Percentiles rank a stretch among this genome's conserved stretches.
Evolutionary conservation across 2,888 invertebrate species (phyloP).

Genomic region (Amphipoea lucens): DNA sequence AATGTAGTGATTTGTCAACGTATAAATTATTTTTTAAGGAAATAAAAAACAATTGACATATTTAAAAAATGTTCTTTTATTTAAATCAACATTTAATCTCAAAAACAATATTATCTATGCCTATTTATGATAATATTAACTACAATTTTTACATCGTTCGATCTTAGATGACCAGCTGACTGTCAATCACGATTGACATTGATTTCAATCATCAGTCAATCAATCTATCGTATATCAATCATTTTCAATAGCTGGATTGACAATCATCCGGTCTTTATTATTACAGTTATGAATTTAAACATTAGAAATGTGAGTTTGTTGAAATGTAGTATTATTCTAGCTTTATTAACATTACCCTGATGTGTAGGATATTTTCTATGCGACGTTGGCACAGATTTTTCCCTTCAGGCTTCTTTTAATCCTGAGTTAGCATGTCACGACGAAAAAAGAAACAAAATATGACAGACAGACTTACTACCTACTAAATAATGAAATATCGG

Average conservation of each 20-base stretch:
- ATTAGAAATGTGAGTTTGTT: slow-evolving; percentile 62
- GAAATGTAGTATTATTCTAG: slow-evolving; percentile 63
- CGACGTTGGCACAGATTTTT: slow-evolving; percentile 75
- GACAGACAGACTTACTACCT: neutral
- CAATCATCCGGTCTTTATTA: slow-evolving; percentile 34
- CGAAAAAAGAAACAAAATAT: neutral
- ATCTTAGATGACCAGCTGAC: slow-evolving; percentile 38
- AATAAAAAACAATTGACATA: slow-evolving; percentile 40
- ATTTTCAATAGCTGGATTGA: slow-evolving; percentile 44
- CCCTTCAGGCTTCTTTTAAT: slow-evolving; percentile 48
- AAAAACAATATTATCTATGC: slow-evolving; percentile 75
- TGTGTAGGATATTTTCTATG: slow-evolving; percentile 79
- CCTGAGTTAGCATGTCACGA: slow-evolving; percentile 18
- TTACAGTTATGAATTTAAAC: slow-evolving; percentile 61
- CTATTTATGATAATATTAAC: slow-evolving; percentile 61
- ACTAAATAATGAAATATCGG: neutral
- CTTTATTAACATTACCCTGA: slow-evolving; percentile 80
- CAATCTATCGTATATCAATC: slow-evolving; percentile 27
- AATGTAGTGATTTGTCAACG: neutral
- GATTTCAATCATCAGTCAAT: slow-evolving; percentile 40
- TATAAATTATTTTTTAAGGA: neutral
- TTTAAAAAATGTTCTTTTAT: slow-evolving; percentile 77
- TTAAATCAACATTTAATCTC: slow-evolving; percentile 78
- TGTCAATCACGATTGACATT: slow-evolving; percentile 38
- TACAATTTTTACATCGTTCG: slow-evolving; percentile 61